phyloP scores from a whole-genome alignment of 2,113 vertebrate genomes.

The Prunella himalayana region DNA sequence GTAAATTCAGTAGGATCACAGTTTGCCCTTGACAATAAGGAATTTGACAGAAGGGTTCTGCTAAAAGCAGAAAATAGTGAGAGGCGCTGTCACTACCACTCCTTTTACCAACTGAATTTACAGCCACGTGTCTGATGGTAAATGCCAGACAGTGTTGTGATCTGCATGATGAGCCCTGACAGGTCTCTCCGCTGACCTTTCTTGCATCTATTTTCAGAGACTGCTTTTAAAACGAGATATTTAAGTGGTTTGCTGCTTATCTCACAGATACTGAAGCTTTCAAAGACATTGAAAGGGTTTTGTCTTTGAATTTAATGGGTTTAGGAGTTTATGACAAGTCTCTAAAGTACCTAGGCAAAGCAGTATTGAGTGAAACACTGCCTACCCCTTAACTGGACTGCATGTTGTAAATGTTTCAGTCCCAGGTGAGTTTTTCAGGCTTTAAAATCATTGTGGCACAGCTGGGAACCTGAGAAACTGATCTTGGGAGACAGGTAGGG shows the following conservation, averaged over 20 bases:
- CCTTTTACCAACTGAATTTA: background rate
- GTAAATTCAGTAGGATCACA: background rate
- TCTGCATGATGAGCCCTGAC: background rate
- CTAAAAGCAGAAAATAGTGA: background rate
- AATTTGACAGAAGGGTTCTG: background rate
- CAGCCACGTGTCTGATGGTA: accelerated
- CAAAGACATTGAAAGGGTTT: background rate
- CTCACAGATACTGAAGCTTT: background rate
- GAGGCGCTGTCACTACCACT: background rate
- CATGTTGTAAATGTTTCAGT: background rate
- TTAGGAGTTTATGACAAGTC: background rate
- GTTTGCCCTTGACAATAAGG: background rate
- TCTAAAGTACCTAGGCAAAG: background rate
- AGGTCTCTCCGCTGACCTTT: background rate
- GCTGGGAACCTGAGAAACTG: background rate
- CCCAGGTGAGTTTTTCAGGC: background rate
- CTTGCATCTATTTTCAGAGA: background rate
- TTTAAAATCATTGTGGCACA: background rate
- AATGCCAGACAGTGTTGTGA: background rate
- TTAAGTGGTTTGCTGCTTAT: background rate
- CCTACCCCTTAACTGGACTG: background rate
- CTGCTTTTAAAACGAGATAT: background rate
- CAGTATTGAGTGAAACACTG: background rate
- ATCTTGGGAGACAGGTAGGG: background rate
- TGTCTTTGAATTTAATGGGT: background rate